Base-by-base conservation (phyloP, 1,140 invertebrate genomes). In the Liolophura sinensis region DNA sequence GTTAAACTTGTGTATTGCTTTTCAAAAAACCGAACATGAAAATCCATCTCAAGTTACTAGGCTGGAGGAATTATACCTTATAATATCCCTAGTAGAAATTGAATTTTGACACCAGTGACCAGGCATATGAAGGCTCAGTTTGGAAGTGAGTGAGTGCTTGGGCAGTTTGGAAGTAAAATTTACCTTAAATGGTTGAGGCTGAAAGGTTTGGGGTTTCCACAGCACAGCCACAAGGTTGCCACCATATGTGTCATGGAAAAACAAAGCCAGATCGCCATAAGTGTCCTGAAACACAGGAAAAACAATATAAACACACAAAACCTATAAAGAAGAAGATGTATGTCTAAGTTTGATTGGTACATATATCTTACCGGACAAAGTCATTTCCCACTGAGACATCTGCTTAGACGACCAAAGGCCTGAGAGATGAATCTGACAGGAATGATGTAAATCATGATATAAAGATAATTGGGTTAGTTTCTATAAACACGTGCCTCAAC, bases 211-310 rank as follows among this genome's bases (percentile, higher is more conserved):
- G 11, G 93, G 92, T 80, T 91, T 94, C 87, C 94, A 92, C 18
- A 95, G 80, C 60, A 96, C 90, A 12, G 89, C 92, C 69, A 98
- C 91, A 12, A 89, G 83, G 66, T 88, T 87, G 31, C 93, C 93
- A 24, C 94, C 94, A 85, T 91, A 94, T 0, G 86, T 84, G 82
- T 97, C 92, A 80, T 95, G 89, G 80, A 97, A 96, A 81, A 97
- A 97, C 40, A 94, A 78, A 1, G 92, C 93, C 74, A 90, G 90
- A 46, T 94, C 89, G 6, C 87, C 87, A 82, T 92, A 97, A 60
- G 88, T 88, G 60, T 86, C 86, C 92, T 94, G 73, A 50, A 87
- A 88, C 54, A 60, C 60, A 65, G 62, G 64, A 40, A 40, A 3
- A 3, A 3, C 31, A 40, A 3, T 9, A 40, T 40, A 9, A 40